phyloP scores from a whole-genome alignment of 2,113 vertebrate species.

The Carassius auratus region DNA sequence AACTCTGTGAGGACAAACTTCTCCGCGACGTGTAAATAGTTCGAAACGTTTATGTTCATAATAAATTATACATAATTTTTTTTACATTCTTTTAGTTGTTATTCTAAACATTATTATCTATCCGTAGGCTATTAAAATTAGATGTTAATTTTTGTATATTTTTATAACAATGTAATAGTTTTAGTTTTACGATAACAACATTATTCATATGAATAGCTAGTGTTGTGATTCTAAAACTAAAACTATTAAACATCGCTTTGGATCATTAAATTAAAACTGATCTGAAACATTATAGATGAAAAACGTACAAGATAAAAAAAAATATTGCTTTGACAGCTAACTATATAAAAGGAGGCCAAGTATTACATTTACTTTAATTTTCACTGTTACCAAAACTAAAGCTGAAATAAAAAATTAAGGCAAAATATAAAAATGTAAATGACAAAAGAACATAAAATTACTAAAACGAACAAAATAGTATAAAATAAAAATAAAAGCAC shows the following conservation, averaged over 20 bases:
- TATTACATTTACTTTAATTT: too few species aligned
- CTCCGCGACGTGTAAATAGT: neutral
- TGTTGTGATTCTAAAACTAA: neutral
- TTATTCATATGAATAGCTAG: too few species aligned
- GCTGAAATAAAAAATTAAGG: neutral
- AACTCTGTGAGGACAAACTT: conserved; percentile 29
- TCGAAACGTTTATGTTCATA: neutral
- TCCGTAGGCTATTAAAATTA: neutral
- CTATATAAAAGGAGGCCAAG: too few species aligned
- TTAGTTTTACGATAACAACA: too few species aligned
- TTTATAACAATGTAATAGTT: neutral
- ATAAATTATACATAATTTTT: neutral
- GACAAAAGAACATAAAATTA: neutral
- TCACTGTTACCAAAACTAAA: too few species aligned
- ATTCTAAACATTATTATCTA: neutral
- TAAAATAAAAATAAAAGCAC: neutral
- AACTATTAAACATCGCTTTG: too few species aligned
- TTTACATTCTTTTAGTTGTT: neutral
- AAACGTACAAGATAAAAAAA: too few species aligned
- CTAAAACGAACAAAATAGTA: neutral
- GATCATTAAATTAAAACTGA: neutral
- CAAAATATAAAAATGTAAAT: neutral
- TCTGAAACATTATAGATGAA: neutral
- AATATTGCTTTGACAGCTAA: too few species aligned
- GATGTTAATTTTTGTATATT: neutral